Base-by-base conservation (phyloP, 53 echinoderm and acorn worm genomes). In the Apostichopus leukothele region DNA sequence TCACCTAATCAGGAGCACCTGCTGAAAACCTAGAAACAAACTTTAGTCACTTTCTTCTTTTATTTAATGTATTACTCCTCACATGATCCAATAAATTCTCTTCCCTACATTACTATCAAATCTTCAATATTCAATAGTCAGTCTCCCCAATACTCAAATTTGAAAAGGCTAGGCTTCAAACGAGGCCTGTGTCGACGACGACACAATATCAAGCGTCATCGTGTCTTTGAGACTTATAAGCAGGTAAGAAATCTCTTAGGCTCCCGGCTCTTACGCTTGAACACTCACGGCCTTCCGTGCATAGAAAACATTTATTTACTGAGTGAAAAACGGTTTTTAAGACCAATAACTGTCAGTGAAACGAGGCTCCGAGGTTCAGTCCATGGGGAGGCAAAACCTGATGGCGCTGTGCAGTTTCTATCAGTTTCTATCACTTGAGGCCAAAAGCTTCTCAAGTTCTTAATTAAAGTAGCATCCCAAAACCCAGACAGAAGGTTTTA, bases 281-380 rank as follows among this genome's bases (percentile, higher is more conserved):
- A 59, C 59, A 59, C 54, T 81, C 14, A 59, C 59, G 55, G 81
- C 25, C 59, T 81, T 57, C 60, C 59, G 55, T 81, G 81, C 81
- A 81, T 59, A 81, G 55, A 81, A 57, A 81, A 81, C 81, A 54
- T 81, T 81, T 81, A 81, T 59, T 81, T 71, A 71, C 81, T 53
- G 60, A 22, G 81, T 81, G 20, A 59, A 20, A 71, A 71, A 81
- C 54, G 18, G 18, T 71, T 54, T 81, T 81, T 81, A 81, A 81
- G 81, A 81, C 81, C 81, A 81, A 54, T 81, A 59, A 81, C 54
- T 81, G 81, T 81, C 60, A 81, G 81, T 6, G 51, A 1, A 81
- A 52, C 21, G 81, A 81, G 20, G 60, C 81, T 71, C 71, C 18
- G 71, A 16, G 71, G 20, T 19, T 71, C 18, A n/a, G 18, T 71